A percentile compares a stretch with the other conserved stretches of the same genome.
phyloP scores from a whole-genome alignment of 1,140 invertebrate genomes.

The Drosophila simulans region DNA sequence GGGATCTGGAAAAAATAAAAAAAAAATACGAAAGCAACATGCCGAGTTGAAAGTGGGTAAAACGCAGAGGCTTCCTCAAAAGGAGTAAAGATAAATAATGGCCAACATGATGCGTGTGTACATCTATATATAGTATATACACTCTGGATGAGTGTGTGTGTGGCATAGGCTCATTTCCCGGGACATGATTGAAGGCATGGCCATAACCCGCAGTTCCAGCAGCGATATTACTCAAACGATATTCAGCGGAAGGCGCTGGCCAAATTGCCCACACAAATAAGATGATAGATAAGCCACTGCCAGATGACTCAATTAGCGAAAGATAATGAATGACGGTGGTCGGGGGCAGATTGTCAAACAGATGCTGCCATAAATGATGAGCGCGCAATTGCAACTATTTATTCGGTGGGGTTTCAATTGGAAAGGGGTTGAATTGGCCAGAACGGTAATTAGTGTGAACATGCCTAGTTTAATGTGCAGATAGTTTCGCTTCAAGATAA shows the following conservation, averaged over 20 bases:
- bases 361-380: slow-evolving; percentile 45
- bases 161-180: slow-evolving; percentile 32
- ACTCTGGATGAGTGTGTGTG: not conserved
- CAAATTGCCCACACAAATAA: slow-evolving; percentile 42
- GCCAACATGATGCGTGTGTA: slow-evolving; percentile 64
- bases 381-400: slow-evolving; percentile 32
- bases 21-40: slow-evolving; percentile 30
- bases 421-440: not conserved
- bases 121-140: not conserved
- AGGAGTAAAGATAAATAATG: slow-evolving; percentile 80
- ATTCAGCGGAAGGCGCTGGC: slow-evolving; percentile 27
- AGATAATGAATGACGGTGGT: slow-evolving; percentile 55
- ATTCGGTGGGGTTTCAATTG: slow-evolving; percentile 11
- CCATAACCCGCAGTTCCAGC: slow-evolving; percentile 59
- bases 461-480: too few relatives aligned
- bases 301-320: slow-evolving; percentile 71
- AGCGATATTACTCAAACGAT: slow-evolving; percentile 51
- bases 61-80: slow-evolving; percentile 47
- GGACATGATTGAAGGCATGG: slow-evolving; percentile 65
- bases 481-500: too few relatives aligned
- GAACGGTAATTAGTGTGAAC: not conserved
- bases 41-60: slow-evolving; percentile 47
- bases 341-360: slow-evolving; percentile 27
- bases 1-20: slow-evolving; percentile 1
- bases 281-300: slow-evolving; percentile 67